These are phyloP conservation scores for Fukomys damarensis DNA, from an alignment of 2,113 vertebrate genomes.

Conservation along the genomic window DNA sequence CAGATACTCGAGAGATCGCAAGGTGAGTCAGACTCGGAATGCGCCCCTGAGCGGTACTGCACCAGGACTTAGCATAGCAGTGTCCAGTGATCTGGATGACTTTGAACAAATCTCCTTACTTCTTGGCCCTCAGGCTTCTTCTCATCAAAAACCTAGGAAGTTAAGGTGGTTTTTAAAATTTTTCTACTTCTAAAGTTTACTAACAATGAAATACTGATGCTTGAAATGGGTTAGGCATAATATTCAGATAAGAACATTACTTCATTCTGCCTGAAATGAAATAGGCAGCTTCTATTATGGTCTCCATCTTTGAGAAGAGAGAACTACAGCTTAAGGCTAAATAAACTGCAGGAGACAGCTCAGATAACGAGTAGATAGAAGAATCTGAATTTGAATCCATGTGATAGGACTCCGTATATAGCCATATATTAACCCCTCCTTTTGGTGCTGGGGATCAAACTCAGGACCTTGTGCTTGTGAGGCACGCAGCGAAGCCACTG, in stretches of 20 bases:
- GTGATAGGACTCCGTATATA: background rate
- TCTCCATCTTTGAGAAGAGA: background rate
- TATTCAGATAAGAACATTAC: background rate
- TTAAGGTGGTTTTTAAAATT: background rate
- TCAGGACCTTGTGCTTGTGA: too few species aligned
- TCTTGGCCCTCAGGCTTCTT: background rate
- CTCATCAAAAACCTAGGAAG: background rate
- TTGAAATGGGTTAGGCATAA: background rate
- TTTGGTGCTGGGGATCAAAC: too few species aligned
- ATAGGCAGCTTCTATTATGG: background rate
- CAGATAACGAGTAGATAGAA: background rate
- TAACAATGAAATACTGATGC: background rate
- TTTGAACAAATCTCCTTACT: background rate
- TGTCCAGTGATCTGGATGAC: background rate
- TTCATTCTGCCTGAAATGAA: conserved; percentile 15
- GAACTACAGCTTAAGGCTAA: background rate
- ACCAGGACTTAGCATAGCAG: background rate
- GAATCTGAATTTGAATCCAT: background rate
- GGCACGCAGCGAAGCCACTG: too few species aligned
- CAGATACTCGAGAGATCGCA: background rate
- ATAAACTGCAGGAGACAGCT: background rate
- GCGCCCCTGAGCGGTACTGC: background rate
- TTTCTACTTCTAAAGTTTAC: background rate
- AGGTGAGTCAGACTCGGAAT: background rate
- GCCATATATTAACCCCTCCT: too few species aligned